These are phyloP conservation scores for Eulemur macaco DNA, from an alignment of 2,113 vertebrate genomes.

Conservation along the genomic window DNA sequence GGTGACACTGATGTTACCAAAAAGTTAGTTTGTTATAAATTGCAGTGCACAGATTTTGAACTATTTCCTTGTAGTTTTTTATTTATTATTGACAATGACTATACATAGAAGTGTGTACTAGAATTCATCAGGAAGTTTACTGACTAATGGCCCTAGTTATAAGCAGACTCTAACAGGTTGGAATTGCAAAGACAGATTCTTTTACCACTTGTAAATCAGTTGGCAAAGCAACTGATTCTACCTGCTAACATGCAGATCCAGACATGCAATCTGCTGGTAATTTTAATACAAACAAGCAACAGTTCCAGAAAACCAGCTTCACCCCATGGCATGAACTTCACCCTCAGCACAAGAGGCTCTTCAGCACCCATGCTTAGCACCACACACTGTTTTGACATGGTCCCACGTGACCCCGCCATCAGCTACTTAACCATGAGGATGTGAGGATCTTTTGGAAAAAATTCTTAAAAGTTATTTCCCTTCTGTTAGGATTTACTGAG, in stretches of 20 bases:
- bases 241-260: constrained; percentile 67
- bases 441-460: constrained; percentile 46
- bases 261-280: constrained; percentile 3
- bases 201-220: constrained; percentile 69
- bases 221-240: constrained; percentile 70
- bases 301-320: neutral
- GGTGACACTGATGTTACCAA: neutral
- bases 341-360: neutral
- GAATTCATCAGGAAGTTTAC: constrained; percentile 56
- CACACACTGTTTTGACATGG: neutral
- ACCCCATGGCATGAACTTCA: neutral
- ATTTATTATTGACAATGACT: neutral
- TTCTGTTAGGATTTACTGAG: constrained; percentile 61
- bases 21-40: neutral
- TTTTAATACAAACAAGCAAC: constrained; percentile 32
- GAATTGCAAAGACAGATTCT: constrained; percentile 69
- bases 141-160: constrained; percentile 75
- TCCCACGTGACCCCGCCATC: neutral
- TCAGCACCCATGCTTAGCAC: neutral
- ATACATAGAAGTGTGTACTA: neutral
- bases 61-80: neutral
- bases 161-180: constrained; percentile 81
- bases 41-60: neutral
- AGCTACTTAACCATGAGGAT: neutral
- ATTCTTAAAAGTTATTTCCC: constrained; percentile 42